Base-by-base conservation (phyloP, 2,888 invertebrate genomes). In the Ophion slaviceki region DNA sequence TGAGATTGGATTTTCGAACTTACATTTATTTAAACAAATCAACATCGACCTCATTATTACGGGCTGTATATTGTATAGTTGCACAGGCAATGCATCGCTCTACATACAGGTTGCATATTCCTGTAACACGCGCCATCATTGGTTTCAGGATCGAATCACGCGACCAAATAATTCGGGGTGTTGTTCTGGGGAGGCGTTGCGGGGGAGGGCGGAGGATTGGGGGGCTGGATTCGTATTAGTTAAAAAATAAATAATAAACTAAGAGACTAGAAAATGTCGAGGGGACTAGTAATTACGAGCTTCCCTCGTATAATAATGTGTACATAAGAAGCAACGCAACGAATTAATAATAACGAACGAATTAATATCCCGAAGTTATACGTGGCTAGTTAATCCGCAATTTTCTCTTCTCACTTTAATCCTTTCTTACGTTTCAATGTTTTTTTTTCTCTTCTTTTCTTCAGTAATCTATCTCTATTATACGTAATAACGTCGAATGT, bases 1-100 rank as follows among this genome's bases (percentile, higher is more conserved):
- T n/a, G n/a, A 61, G 10, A 74, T 89, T 91, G 91, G 91, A 92
- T 93, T 93, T 94, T 94, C 89, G 89, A 93, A 93, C 93, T 94
- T 94, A 94, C 93, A 94, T 94, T 94, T 94, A 94, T 94, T 94
- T 93, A 94, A 94, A 94, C 94, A 94, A 94, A 94, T 94, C 93
- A 93, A 93, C 93, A 94, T 93, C 93, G 93, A 94, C 92, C 94
- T 93, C 93, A 92, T 93, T 92, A 64, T 92, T 94, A 93, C 91
- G 92, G 93, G 92, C 93, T 93, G 92, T 93, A 92, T 91, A 92
- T 92, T 92, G 92, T 92, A 91, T 91, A 90, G 92, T 92, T 92
- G 91, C 90, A 93, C 92, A 92, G 91, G 91, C 91, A 93, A 93
- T 92, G 92, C 91, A 91, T 92, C 91, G 90, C 90, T 91, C 91